A percentile compares a stretch with the other conserved stretches of the same genome.
Conservation (phyloP, 2,888 invertebrate species). For the Dicycla oo region DNA sequence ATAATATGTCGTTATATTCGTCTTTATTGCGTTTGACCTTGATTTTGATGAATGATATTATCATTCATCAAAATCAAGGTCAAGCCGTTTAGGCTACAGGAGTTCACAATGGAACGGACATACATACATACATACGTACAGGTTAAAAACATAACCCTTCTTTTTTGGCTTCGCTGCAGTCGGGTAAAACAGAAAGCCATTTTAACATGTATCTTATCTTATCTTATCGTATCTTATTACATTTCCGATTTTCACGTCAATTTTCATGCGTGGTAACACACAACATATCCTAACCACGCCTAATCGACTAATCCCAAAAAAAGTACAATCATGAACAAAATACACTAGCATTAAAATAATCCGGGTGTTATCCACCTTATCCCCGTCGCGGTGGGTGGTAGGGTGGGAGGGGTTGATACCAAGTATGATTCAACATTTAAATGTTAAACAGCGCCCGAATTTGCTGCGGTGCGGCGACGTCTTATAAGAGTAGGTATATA, state of each 20-base stretch:
- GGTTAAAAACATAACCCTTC: too few relatives aligned
- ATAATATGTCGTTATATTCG: too few relatives aligned
- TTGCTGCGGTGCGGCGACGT: slow-evolving; percentile 81
- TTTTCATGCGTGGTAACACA: background rate
- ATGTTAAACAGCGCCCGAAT: slow-evolving; percentile 88
- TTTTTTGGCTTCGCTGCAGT: too few relatives aligned
- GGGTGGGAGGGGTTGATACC: slow-evolving; percentile 56
- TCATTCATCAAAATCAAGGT: too few relatives aligned
- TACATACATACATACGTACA: too few relatives aligned
- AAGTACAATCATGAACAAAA: slow-evolving; percentile 54
- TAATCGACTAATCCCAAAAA: slow-evolving; percentile 24
- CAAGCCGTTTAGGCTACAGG: too few relatives aligned
- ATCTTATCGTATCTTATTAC: too few relatives aligned
- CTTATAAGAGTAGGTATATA: slow-evolving; percentile 75
- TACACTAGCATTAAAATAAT: slow-evolving; percentile 56
- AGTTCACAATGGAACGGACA: too few relatives aligned
- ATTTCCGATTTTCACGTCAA: background rate
- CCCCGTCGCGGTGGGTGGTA: slow-evolving; percentile 45
- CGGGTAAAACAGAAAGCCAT: too few relatives aligned
- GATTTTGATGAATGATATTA: too few relatives aligned
- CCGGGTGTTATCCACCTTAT: slow-evolving; percentile 73
- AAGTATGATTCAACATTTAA: slow-evolving; percentile 88
- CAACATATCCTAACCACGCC: slow-evolving; percentile 7
- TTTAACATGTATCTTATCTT: too few relatives aligned
- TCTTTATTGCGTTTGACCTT: too few relatives aligned